Base-by-base conservation (phyloP, 2,888 invertebrate species). In the Drosophila phalerata region DNA sequence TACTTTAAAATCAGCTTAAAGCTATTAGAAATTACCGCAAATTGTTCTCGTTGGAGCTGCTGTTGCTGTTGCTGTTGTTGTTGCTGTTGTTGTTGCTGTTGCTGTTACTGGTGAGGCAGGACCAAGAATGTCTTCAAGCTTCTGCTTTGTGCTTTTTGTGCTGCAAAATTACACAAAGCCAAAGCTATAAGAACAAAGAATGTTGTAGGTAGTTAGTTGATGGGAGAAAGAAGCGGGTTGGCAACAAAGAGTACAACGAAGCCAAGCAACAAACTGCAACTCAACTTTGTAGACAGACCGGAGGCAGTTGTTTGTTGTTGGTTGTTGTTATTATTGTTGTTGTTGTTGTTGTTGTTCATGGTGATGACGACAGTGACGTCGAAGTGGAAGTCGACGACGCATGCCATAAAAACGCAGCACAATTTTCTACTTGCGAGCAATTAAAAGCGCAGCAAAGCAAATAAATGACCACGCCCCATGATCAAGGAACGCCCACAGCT, bases 401-500 rank as follows among this genome's bases (percentile, higher is more conserved):
- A 69, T 72, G 81, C 63, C 73, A 83, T 88, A 87, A 78, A 88
- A 88, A 78, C 42, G 61, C 65, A 56, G 58, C 51, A 58, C 76
- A 70, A 73, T 71, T 72, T 69, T 71, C 56, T 69, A 70, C 67
- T 87, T 63, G 87, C 79, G 75, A 69, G 85, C 89, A 88, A 85
- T 89, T 89, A 85, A 85, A 85, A 83, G 84, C 69, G 89, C 88
- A 85, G 84, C 78, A 81, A 74, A 69, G 86, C 86, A 83, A 86
- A 81, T 81, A 80, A 78, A 70, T 65, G 65, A 62, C 61, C 76
- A 78, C 70, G 73, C 74, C 81, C 84, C 42, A 51, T 68, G 78
- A 85, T 83, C 74, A 69, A 78, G 28, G 8, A 49, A 72, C 82
- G 74, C 82, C 79, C 79, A 73, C 48, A 60, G 49, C 57, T 30